These are phyloP conservation scores for Tachysurus vachellii DNA, from an alignment of 2,113 vertebrate species.

Conservation along the genomic window DNA sequence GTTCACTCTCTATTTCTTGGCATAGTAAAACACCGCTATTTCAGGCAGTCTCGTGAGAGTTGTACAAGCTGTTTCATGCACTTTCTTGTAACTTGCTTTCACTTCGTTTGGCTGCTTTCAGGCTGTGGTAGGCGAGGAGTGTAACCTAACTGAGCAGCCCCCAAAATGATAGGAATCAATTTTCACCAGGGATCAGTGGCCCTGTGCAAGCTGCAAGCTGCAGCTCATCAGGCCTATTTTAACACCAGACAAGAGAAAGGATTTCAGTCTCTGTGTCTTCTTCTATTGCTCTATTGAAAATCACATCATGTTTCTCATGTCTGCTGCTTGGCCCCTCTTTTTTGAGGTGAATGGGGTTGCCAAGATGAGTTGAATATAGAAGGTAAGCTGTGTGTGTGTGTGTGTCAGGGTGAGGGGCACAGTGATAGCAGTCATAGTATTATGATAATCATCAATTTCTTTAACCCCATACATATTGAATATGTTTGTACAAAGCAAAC, in stretches of 20 bases:
- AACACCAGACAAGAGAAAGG: conserved; percentile 74
- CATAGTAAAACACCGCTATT: conserved; percentile 55
- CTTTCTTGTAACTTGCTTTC: conserved; percentile 63
- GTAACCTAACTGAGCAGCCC: conserved; percentile 58
- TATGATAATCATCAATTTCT: neutral
- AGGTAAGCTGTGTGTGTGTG: neutral
- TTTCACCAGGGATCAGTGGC: conserved; percentile 76
- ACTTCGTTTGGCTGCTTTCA: conserved; percentile 73
- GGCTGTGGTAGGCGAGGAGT: conserved; percentile 65
- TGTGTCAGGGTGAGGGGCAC: neutral
- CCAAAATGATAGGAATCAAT: conserved; percentile 76
- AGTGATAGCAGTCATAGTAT: neutral
- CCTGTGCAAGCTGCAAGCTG: conserved; percentile 65
- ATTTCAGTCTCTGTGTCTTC: conserved; percentile 67
- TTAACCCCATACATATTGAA: neutral
- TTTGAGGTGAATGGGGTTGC: conserved; percentile 27
- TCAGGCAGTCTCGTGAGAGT: conserved; percentile 44
- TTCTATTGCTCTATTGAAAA: conserved; percentile 69
- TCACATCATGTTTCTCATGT: conserved; percentile 65
- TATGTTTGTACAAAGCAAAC: neutral
- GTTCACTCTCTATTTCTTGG: conserved; percentile 10
- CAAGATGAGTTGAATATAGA: conserved; percentile 34
- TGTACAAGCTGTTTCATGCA: conserved; percentile 52
- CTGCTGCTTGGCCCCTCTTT: conserved; percentile 62
- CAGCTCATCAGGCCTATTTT: conserved; percentile 73